Conservation (phyloP, 2,888 invertebrate genomes). For the Notodonta ziczac region DNA sequence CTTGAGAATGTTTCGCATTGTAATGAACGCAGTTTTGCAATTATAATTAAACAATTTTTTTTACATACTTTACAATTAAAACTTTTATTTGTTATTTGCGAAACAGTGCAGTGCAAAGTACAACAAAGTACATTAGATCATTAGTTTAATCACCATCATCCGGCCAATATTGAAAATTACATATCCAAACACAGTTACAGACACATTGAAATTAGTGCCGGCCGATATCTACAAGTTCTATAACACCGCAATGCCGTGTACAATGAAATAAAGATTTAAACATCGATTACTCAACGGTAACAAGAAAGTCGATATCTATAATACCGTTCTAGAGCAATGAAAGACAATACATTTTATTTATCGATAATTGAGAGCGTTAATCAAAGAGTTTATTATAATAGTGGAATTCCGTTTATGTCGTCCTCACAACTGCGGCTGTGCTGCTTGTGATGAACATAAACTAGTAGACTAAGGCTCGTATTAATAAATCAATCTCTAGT, state of each 20-base stretch:
- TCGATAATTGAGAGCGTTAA: neutral
- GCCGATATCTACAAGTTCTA: too few relatives aligned
- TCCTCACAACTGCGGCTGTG: neutral
- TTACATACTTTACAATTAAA: neutral
- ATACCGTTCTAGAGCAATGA: neutral
- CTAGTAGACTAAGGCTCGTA: neutral
- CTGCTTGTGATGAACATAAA: neutral
- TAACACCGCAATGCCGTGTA: too few relatives aligned
- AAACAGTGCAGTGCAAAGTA: conserved; percentile 9
- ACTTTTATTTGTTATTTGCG: too few relatives aligned
- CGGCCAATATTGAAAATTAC: too few relatives aligned
- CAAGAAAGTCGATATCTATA: neutral
- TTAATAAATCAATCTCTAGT: too few relatives aligned
- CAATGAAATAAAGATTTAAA: too few relatives aligned
- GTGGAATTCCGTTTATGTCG: neutral
- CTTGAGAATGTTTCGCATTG: neutral
- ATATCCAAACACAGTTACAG: conserved; percentile 4
- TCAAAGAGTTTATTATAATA: neutral
- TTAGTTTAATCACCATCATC: conserved; percentile 37
- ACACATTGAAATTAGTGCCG: conserved; percentile 41
- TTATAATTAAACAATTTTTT: neutral
- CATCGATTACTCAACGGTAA: too few relatives aligned
- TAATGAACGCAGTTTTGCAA: neutral
- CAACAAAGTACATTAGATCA: conserved; percentile 31
- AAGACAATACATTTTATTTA: neutral